Base-by-base conservation (phyloP, 2,888 invertebrate genomes). In the Macrophya annulata region DNA sequence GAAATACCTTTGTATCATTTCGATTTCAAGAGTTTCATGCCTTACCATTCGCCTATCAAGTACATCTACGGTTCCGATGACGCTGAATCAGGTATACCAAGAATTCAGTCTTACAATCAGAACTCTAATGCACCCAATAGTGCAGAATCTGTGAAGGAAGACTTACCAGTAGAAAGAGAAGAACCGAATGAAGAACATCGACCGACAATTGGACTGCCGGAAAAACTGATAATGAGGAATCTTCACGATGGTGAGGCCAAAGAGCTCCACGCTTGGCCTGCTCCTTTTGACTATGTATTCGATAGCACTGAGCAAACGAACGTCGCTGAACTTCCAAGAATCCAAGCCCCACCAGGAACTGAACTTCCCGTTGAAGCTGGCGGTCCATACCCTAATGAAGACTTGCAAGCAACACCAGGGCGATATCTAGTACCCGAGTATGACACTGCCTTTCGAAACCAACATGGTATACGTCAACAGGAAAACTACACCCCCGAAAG, bases 201-300 rank as follows among this genome's bases (percentile, higher is more conserved):
- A 43, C 86, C 88, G 6, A 86, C 85, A 51, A 65, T 87, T n/a
- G 86, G 87, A 43, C 51, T 87, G 10, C 87, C 90, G 17, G 86
- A 88, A 55, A 88, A 86, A 37, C 59, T 88, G 21, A 77, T 86
- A 17, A 84, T 88, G 10, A 89, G 85, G 43, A 89, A 86, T n/a
- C 88, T 91, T 5, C 89, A 90, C 84, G 90, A 90, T 48, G 89
- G 90, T 10, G 90, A 91, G 76, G 72, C 81, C 21, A 92, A 91
- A 77, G 89, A 89, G 51, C 15, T 89, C 12, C 89, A 88, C 72
- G 85, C 88, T 6, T 92, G 92, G 89, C 92, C 92, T 0, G 88
- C 91, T 17, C 91, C 92, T 0, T 92, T 92, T 71, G 92, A 93
- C 71, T 90, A 90, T 12, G 87, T 88, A 1, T 89, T 89, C 15